Evolutionary conservation across 2,113 vertebrate genomes (phyloP).

Genomic region (Myrmecophaga tridactyla): DNA sequence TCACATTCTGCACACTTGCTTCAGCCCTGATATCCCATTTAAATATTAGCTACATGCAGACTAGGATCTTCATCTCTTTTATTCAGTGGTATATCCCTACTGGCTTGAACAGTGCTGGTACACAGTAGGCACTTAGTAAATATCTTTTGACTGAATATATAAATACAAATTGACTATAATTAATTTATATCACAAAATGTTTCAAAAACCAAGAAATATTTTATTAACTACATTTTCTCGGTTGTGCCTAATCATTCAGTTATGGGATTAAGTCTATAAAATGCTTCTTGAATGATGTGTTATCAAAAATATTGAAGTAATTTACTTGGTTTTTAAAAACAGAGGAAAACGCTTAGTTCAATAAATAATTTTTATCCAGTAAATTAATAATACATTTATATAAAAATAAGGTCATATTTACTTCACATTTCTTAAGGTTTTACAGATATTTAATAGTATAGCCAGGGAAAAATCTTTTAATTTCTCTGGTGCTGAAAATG

Average conservation of each 20-base stretch:
- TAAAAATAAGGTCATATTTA: slow-evolving; percentile 5
- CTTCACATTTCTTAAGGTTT: not conserved
- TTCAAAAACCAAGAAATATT: not conserved
- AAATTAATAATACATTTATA: not conserved
- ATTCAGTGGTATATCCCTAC: not conserved
- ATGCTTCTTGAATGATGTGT: not conserved
- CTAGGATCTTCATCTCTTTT: not conserved
- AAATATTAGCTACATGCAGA: not conserved
- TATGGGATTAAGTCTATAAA: not conserved
- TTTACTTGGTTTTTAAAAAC: not conserved
- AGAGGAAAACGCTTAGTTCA: not conserved
- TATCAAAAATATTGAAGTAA: not conserved
- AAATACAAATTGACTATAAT: not conserved
- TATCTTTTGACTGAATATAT: not conserved
- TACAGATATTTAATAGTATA: not conserved
- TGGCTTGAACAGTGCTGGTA: not conserved
- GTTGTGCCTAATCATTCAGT: not conserved
- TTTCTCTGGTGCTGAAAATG: not conserved
- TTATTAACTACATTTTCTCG: slow-evolving; percentile 20
- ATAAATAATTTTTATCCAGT: not conserved
- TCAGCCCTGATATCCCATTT: not conserved
- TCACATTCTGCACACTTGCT: not conserved
- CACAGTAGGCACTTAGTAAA: not conserved
- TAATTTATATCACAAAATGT: not conserved
- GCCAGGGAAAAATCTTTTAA: not conserved